These are phyloP conservation scores for Lithophane ornitopus DNA, from an alignment of 2,888 invertebrate species.

Conservation along the genomic window DNA sequence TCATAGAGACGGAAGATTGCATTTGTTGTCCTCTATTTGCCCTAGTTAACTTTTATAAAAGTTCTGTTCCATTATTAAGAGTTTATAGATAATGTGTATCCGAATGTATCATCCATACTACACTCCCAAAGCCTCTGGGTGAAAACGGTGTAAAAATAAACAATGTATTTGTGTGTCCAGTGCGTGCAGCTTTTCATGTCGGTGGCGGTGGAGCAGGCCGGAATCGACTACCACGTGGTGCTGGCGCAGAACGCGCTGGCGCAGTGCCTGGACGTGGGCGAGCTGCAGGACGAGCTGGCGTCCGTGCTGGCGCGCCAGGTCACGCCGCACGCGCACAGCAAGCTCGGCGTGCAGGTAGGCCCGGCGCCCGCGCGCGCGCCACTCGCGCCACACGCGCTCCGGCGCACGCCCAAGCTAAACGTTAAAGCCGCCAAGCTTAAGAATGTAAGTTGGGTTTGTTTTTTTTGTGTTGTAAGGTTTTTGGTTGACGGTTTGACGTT, in stretches of 20 bases:
- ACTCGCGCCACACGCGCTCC: slow-evolving; percentile 95
- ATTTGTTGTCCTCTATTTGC: not conserved
- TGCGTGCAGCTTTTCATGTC: slow-evolving; percentile 99
- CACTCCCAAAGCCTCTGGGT: not conserved
- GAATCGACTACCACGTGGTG: slow-evolving; percentile 99
- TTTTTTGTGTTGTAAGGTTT: not conserved
- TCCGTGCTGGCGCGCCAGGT: slow-evolving; percentile 98
- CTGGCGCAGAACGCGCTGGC: slow-evolving; percentile 98
- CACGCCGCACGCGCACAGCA: slow-evolving; percentile 95
- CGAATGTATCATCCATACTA: not conserved
- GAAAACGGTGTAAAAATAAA: not conserved
- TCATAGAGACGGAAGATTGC: not conserved
- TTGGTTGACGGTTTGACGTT: slow-evolving; percentile 49
- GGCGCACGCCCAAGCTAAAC: slow-evolving; percentile 69
- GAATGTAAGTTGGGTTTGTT: slow-evolving; percentile 81
- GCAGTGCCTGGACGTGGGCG: slow-evolving; percentile 95
- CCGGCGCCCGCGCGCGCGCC: slow-evolving; percentile 91
- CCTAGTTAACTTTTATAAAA: not conserved
- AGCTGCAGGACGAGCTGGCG: slow-evolving; percentile 98
- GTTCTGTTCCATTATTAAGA: not conserved
- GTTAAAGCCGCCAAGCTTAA: slow-evolving; percentile 86
- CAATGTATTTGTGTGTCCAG: slow-evolving; percentile 83
- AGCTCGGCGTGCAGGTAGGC: slow-evolving; percentile 95
- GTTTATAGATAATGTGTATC: not conserved
- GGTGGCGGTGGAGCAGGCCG: slow-evolving; percentile 98